These are phyloP conservation scores for Megalonaias nervosa DNA, from an alignment of 1,140 invertebrate genomes.

Conservation along the genomic window DNA sequence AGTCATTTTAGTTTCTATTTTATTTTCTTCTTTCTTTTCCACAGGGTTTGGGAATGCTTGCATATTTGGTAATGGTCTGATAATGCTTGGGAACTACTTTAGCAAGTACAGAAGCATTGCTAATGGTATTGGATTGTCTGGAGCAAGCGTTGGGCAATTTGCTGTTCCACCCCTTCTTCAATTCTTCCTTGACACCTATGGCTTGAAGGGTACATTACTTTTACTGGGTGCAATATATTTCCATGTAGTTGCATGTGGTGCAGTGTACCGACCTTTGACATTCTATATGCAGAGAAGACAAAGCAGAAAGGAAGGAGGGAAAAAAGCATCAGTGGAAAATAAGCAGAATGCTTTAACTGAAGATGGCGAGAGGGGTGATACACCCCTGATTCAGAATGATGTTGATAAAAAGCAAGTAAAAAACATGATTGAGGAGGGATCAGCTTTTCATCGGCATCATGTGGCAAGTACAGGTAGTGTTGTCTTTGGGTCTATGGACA, in stretches of 20 bases:
- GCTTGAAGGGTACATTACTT: slow-evolving; percentile 41
- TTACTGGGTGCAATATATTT: slow-evolving; percentile 46
- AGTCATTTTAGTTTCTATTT: not conserved
- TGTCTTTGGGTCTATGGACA: slow-evolving; percentile 29
- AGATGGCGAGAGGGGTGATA: no score
- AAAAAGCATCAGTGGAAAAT: not conserved
- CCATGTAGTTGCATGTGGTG: slow-evolving; percentile 38
- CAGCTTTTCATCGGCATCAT: no score
- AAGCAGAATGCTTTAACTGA: no score
- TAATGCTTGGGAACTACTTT: slow-evolving; percentile 66
- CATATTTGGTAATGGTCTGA: slow-evolving; percentile 62
- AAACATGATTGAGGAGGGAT: no score
- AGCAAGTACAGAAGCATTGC: slow-evolving; percentile 55
- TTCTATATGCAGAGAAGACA: slow-evolving; percentile 19
- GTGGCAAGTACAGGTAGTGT: slow-evolving; percentile 1
- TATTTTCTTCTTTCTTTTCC: slow-evolving; percentile 20
- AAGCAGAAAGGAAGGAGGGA: not conserved
- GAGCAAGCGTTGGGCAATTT: slow-evolving; percentile 56
- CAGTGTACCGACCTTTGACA: slow-evolving; percentile 39
- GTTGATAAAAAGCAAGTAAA: no score
- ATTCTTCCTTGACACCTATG: slow-evolving; percentile 50
- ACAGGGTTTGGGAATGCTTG: slow-evolving; percentile 62
- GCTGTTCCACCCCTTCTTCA: slow-evolving; percentile 58
- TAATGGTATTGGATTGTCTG: slow-evolving; percentile 60
- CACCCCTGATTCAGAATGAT: no score